Conservation (phyloP, 1,140 invertebrate genomes). For the Zaprionus camerounensis region DNA sequence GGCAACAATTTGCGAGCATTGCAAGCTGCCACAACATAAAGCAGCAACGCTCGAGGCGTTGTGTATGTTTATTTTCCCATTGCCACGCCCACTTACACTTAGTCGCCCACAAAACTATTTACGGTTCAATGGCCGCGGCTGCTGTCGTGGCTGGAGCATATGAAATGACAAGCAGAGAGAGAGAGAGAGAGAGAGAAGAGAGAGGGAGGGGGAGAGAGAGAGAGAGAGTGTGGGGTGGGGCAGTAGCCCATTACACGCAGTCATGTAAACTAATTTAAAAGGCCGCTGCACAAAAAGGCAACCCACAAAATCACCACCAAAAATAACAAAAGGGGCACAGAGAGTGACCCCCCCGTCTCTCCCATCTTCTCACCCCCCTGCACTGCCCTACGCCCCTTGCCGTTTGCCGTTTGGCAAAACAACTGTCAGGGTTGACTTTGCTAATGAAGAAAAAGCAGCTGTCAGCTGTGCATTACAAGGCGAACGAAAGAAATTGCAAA, state of each 20-base stretch:
- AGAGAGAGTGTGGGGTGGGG: not conserved
- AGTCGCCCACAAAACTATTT: slow-evolving; percentile 56
- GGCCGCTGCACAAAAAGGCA: slow-evolving; percentile 48
- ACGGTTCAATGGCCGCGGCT: slow-evolving; percentile 59
- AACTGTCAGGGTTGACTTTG: slow-evolving; percentile 71
- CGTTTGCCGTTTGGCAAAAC: not conserved
- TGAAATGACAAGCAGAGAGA: slow-evolving; percentile 55
- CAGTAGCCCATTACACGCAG: slow-evolving; percentile 74
- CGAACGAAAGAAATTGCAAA: slow-evolving; percentile 63
- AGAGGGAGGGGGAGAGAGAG: not conserved
- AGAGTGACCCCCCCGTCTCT: not conserved
- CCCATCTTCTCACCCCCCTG: not conserved
- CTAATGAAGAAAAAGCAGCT: slow-evolving; percentile 82
- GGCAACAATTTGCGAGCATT: not conserved
- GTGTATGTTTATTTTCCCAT: slow-evolving; percentile 3
- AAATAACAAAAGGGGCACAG: slow-evolving; percentile 60
- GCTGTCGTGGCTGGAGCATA: slow-evolving; percentile 70
- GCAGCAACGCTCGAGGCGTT: not conserved
- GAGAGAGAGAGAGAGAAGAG: not conserved
- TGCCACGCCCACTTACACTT: not conserved
- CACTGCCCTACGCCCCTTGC: no score
- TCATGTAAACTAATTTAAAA: slow-evolving; percentile 83
- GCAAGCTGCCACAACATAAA: not conserved
- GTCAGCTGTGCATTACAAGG: slow-evolving; percentile 81
- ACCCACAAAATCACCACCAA: slow-evolving; percentile 77